Percentiles rank a stretch among this genome's conserved stretches.
Evolutionary conservation across 2,797 vertebrate species (phyloP).

Genomic region (Scleropages formosus): DNA sequence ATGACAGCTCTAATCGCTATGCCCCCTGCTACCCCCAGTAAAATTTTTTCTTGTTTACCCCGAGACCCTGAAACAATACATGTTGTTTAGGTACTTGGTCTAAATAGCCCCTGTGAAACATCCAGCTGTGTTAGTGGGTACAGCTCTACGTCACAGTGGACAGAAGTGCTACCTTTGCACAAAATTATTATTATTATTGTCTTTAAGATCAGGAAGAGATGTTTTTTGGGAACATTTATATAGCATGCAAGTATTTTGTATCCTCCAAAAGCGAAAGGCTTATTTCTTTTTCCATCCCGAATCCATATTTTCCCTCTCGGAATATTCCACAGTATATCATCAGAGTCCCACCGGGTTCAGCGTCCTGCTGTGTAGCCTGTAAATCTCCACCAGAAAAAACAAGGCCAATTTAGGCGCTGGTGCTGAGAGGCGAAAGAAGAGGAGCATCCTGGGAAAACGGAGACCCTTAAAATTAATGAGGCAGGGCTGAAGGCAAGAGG

Average conservation of each 20-base stretch:
- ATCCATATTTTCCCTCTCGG: not conserved
- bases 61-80: too few relatives aligned
- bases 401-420: not conserved
- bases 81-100: too few relatives aligned
- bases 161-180: too few relatives aligned
- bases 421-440: not conserved
- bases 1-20: too few relatives aligned
- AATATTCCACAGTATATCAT: not conserved
- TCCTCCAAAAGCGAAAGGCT: not conserved
- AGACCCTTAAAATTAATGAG: not conserved
- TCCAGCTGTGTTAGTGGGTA: too few relatives aligned
- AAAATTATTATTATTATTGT: too few relatives aligned
- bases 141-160: too few relatives aligned
- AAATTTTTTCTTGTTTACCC: too few relatives aligned
- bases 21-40: too few relatives aligned
- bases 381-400: slow-evolving; percentile 2
- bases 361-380: not conserved
- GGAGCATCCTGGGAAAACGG: not conserved
- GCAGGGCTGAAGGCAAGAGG: not conserved
- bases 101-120: too few relatives aligned
- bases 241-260: not conserved
- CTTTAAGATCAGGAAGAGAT: not conserved
- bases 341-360: not conserved
- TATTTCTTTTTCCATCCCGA: not conserved
- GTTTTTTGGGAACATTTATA: not conserved